Evolutionary conservation across 2,113 vertebrate genomes (phyloP).

Genomic region (Phaethornis superciliosus): DNA sequence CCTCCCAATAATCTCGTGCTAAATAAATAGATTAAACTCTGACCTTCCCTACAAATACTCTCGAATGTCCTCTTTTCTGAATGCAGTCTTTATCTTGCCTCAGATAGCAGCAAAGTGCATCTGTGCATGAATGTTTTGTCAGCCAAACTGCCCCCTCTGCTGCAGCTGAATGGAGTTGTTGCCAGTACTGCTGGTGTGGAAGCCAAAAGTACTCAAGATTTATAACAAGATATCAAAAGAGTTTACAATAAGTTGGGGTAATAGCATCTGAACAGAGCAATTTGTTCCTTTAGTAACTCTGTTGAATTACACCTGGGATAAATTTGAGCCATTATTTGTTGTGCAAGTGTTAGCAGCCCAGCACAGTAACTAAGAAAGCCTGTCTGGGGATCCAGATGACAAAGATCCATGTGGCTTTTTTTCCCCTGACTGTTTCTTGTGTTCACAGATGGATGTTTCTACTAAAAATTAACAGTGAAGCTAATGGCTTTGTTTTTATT

Average conservation of each 20-base stretch:
- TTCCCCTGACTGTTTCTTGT: background rate
- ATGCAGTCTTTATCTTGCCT: background rate
- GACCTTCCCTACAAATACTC: background rate
- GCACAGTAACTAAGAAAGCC: background rate
- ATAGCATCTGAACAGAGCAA: background rate
- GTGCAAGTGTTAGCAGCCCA: background rate
- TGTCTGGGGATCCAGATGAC: background rate
- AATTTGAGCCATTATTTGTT: slow-evolving; percentile 31
- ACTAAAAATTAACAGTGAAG: slow-evolving; percentile 32
- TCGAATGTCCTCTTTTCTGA: background rate
- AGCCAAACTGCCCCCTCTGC: background rate
- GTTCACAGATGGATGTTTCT: slow-evolving; percentile 1
- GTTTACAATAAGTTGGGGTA: slow-evolving; percentile 17
- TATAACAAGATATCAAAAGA: slow-evolving; percentile 19
- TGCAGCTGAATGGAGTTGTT: background rate
- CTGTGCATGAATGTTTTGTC: background rate
- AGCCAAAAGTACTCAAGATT: background rate
- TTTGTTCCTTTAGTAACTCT: background rate
- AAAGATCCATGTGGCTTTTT: background rate
- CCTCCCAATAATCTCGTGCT: background rate
- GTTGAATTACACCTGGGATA: slow-evolving; percentile 33
- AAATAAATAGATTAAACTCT: background rate
- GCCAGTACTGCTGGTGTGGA: background rate
- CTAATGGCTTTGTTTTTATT: slow-evolving; percentile 5
- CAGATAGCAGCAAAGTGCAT: background rate